Evolutionary conservation across 2,888 invertebrate species (phyloP).

Genomic region (Apotomis turbidana): DNA sequence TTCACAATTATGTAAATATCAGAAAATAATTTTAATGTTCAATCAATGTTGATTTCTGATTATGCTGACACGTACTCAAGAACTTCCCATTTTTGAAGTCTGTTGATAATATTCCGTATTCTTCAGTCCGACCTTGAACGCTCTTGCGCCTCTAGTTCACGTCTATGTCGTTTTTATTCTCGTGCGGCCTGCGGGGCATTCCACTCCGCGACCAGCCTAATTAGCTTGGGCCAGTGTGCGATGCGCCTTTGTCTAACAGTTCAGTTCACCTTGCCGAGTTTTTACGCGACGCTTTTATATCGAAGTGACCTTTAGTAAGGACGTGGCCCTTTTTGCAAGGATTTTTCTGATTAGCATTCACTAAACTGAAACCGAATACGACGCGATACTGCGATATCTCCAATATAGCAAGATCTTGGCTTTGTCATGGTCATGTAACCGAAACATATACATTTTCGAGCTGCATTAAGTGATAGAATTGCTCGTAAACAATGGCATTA

Average conservation of each 20-base stretch:
- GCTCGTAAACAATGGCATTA: too few species aligned
- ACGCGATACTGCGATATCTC: too few species aligned
- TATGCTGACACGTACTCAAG: too few species aligned
- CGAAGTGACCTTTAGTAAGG: constrained; percentile 66
- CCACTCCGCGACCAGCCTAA: constrained; percentile 70
- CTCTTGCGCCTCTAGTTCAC: constrained; percentile 16
- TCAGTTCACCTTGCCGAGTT: constrained; percentile 72
- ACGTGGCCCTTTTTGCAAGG: constrained; percentile 62
- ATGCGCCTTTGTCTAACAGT: constrained; percentile 80
- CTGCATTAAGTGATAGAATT: too few species aligned
- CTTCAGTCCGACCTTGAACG: neutral
- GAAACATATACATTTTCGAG: too few species aligned
- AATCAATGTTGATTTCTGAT: too few species aligned
- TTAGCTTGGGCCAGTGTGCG: constrained; percentile 69
- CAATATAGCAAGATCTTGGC: too few species aligned
- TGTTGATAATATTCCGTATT: neutral
- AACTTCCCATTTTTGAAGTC: too few species aligned
- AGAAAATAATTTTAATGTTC: too few species aligned
- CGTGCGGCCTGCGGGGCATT: constrained; percentile 67
- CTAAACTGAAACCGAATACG: too few species aligned
- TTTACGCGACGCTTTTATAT: constrained; percentile 61
- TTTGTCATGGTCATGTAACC: too few species aligned
- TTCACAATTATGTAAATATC: too few species aligned
- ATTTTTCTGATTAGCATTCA: neutral
- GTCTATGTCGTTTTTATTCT: constrained; percentile 19